Evolutionary conservation across 2,113 vertebrate species (phyloP).

Genomic region (Alces alces): DNA sequence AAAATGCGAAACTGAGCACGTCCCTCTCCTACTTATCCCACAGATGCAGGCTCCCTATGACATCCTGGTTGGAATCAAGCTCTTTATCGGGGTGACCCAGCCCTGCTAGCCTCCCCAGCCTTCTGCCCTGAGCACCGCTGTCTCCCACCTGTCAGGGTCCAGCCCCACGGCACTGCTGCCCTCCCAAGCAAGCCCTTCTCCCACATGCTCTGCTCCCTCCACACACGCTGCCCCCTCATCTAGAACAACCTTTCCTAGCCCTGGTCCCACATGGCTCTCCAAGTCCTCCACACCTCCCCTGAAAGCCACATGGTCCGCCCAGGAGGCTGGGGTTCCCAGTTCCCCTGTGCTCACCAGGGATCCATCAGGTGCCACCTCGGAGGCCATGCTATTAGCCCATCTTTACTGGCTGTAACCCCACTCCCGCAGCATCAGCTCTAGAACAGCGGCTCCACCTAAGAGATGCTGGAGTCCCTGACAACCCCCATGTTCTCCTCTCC

Average conservation of each 20-base stretch:
- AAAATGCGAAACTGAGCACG: neutral
- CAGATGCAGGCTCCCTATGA: neutral
- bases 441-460: neutral
- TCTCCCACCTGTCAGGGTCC: neutral
- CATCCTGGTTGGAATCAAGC: neutral
- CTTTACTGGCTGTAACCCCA: neutral
- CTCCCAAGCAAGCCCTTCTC: neutral
- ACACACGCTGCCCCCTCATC: neutral
- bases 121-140: rapidly evolving
- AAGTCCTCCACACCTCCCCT: neutral
- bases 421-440: neutral
- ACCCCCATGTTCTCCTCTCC: neutral
- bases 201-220: neutral
- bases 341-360: neutral
- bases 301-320: neutral
- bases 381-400: neutral
- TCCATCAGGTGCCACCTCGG: too few species aligned
- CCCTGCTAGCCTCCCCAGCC: neutral
- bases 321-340: neutral
- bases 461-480: neutral
- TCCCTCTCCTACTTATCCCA: neutral
- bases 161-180: neutral
- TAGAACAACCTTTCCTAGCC: neutral
- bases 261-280: neutral
- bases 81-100: neutral